These are phyloP conservation scores for Neuroterus valhalla DNA, from an alignment of 1,140 invertebrate species.

Conservation along the genomic window DNA sequence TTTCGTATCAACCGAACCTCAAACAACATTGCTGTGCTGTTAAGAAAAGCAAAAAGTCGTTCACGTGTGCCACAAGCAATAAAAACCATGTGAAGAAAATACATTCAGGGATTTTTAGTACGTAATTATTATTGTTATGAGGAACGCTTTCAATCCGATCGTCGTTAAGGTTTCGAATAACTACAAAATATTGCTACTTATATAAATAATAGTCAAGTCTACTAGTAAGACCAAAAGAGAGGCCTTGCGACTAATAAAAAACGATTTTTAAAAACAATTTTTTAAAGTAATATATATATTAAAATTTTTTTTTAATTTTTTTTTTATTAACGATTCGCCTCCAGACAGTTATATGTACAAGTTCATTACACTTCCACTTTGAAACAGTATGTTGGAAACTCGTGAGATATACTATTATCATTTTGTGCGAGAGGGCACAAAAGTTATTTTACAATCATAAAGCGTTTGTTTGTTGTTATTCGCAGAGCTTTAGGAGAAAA, in stretches of 20 bases:
- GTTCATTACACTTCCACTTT: too few relatives aligned
- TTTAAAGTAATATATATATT: slow-evolving; percentile 22
- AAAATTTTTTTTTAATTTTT: not conserved
- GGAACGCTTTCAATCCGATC: slow-evolving; percentile 37
- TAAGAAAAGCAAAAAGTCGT: not conserved
- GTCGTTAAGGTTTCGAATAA: not conserved
- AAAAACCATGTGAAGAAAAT: slow-evolving; percentile 3
- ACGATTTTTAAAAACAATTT: not conserved
- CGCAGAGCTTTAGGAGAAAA: too few relatives aligned
- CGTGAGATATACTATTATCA: too few relatives aligned
- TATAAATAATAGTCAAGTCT: not conserved
- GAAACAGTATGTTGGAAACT: too few relatives aligned
- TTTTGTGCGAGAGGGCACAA: too few relatives aligned
- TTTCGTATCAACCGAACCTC: not conserved
- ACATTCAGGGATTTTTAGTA: slow-evolving; percentile 70
- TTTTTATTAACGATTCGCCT: too few relatives aligned
- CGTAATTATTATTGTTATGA: slow-evolving; percentile 64
- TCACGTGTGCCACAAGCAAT: slow-evolving; percentile 14
- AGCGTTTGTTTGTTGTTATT: too few relatives aligned
- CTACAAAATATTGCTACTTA: not conserved
- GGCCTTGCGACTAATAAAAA: not conserved
- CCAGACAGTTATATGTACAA: too few relatives aligned
- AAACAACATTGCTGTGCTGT: not conserved
- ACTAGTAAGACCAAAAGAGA: not conserved
- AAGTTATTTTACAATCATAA: too few relatives aligned